phyloP scores from a whole-genome alignment of 2,888 invertebrate genomes.

The Melanophora roralis region DNA sequence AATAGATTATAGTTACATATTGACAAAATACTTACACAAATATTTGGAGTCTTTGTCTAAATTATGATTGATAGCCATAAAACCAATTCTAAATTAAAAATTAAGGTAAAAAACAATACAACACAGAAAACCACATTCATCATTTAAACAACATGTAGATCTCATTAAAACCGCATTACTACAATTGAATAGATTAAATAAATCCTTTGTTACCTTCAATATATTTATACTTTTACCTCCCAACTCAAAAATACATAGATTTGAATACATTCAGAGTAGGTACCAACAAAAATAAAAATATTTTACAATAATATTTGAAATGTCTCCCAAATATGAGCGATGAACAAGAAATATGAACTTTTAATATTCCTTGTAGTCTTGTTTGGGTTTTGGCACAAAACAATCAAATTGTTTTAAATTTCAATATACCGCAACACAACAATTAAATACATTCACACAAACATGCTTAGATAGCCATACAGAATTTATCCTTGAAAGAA shows the following conservation, averaged over 20 bases:
- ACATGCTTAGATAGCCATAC: neutral
- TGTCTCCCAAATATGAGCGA: constrained; percentile 34
- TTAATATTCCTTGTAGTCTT: constrained; percentile 31
- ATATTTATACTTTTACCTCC: constrained; percentile 33
- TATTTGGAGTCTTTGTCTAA: constrained; percentile 60
- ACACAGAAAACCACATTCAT: constrained; percentile 40
- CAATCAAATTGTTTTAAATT: constrained; percentile 29
- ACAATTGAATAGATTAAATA: constrained; percentile 62
- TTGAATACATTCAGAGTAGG: neutral
- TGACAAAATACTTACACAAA: neutral
- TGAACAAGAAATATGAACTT: constrained; percentile 50
- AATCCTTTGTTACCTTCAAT: constrained; percentile 41
- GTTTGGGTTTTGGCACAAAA: constrained; percentile 14
- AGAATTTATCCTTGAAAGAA: constrained; percentile 2
- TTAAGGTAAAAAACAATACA: neutral
- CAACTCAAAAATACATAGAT: neutral
- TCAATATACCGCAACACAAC: neutral
- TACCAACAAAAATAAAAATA: too few species aligned
- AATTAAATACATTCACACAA: too few species aligned
- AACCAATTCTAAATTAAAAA: constrained; percentile 13
- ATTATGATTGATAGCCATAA: constrained; percentile 69
- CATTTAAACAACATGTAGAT: constrained; percentile 44
- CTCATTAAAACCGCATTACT: constrained; percentile 73
- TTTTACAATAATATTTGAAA: constrained; percentile 20
- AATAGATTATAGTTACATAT: constrained; percentile 10